phyloP scores from a whole-genome alignment of 2,888 invertebrate species.

The Metalampra italica region DNA sequence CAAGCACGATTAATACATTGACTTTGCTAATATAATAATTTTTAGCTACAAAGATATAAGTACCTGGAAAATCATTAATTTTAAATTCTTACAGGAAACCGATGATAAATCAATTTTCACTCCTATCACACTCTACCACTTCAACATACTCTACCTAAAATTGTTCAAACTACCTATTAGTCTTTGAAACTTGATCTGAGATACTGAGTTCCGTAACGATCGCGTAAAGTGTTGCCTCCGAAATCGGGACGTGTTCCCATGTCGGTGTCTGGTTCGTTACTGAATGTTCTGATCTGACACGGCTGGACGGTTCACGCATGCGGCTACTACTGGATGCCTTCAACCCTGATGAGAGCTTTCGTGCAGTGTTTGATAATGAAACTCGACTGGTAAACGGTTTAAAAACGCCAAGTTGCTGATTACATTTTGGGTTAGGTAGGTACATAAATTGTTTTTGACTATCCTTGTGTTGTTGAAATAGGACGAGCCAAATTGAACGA shows the following conservation, averaged over 20 bases:
- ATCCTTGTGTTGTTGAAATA: too few species aligned
- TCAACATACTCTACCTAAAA: not conserved
- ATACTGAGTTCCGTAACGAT: slow-evolving; percentile 25
- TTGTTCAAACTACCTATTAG: not conserved
- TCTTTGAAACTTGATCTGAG: not conserved
- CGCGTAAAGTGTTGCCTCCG: slow-evolving; percentile 22
- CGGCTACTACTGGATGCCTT: slow-evolving; percentile 48
- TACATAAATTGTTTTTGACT: slow-evolving; percentile 3
- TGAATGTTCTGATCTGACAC: slow-evolving; percentile 55
- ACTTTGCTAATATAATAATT: too few species aligned
- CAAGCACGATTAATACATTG: too few species aligned
- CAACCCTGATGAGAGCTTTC: slow-evolving; percentile 55
- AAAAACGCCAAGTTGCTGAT: slow-evolving; percentile 31
- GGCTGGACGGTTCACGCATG: slow-evolving; percentile 62
- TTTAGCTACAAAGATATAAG: too few species aligned
- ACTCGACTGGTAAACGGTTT: slow-evolving; percentile 52
- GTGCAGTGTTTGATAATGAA: slow-evolving; percentile 58
- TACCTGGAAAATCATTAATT: too few species aligned
- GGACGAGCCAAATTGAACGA: too few species aligned
- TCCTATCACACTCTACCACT: not conserved
- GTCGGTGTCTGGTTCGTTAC: slow-evolving; percentile 43
- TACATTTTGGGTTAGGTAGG: slow-evolving; percentile 6
- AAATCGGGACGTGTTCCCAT: slow-evolving; percentile 41
- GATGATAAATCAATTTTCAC: too few species aligned
- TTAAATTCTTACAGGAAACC: too few species aligned